Evolutionary conservation across 2,888 invertebrate species (phyloP).

Genomic region (Monopis laevigella): DNA sequence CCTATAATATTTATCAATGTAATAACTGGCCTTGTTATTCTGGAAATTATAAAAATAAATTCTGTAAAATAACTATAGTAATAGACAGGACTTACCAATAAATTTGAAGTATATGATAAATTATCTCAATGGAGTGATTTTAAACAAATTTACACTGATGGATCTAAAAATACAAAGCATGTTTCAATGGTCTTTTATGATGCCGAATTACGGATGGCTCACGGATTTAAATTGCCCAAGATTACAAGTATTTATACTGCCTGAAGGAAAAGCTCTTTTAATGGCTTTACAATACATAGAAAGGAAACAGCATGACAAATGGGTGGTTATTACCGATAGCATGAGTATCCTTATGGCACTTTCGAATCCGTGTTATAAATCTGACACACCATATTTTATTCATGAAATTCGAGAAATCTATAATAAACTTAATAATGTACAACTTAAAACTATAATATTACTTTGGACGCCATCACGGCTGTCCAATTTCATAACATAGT

Average conservation of each 20-base stretch:
- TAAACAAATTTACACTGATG: conserved; percentile 6
- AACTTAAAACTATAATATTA: not conserved
- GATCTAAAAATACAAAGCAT: not conserved
- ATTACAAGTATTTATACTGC: conserved; percentile 2
- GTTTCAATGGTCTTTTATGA: conserved; percentile 3
- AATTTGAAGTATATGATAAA: conserved; percentile 3
- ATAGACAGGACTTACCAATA: conserved; percentile 1
- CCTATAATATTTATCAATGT: not conserved
- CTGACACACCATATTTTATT: not conserved
- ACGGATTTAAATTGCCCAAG: not conserved
- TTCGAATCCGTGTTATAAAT: not conserved
- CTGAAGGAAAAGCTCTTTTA: conserved; percentile 1
- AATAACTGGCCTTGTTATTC: conserved; percentile 13
- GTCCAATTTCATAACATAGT: too few relatives aligned
- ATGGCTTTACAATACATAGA: conserved; percentile 2
- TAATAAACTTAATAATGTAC: not conserved
- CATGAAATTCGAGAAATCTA: not conserved
- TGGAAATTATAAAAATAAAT: conserved; percentile 5
- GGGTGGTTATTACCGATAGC: conserved; percentile 2
- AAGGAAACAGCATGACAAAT: not conserved
- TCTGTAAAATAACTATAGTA: not conserved
- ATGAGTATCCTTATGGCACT: conserved; percentile 1
- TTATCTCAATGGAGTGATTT: not conserved
- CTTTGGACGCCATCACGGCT: not conserved
- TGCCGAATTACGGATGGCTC: not conserved